Evolutionary conservation across 2,888 invertebrate species (phyloP), one percentile per base, ranked within the genome.

Genomic region (Melangyna quadrimaculata): DNA sequence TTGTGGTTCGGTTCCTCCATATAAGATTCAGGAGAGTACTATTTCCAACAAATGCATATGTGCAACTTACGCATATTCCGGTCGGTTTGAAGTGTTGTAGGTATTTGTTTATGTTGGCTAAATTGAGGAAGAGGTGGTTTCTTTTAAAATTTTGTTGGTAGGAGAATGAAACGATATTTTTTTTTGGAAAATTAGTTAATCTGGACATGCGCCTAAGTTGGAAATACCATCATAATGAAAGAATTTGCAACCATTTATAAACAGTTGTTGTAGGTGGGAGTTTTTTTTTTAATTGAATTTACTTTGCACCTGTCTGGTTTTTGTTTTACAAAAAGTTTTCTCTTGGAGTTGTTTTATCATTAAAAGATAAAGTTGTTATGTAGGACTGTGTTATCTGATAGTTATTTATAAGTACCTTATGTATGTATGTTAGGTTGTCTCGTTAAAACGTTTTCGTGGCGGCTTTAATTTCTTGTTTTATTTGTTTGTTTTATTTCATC

Each of bases 61-160:
- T 65, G 65, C 65, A 59, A 29, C 19, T 27, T 65, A 65, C 65
- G 65, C 45, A 65, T 65, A 65, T 65, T 65, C 29, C 19, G 29
- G 14, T 29, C 45, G 19, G 17, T 65, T 65, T 5, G 19, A 45
- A 29, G 45, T 61, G 8, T 24, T 65, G 29, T 43, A 19, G 6
- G 17, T 40, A 40, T 61, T 61, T 61, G 27, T 61, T 61, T 61
- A 37, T 61, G 27, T 24, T 40, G 40, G 6, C 22, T 10, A 40
- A 40, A 61, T 40, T 12, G 5, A 61, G 10, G 27, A 10, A 32
- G 24, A 61, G 61, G 61, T 61, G 40, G 14, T 61, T 40, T 40
- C 40, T 43, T 40, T 40, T n/a, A 3, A 40, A 40, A 1, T 10
- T n/a, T 4, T 10, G 14, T 24, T 24, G 29, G 29, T 61, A 40